Evolutionary conservation across 35 echinoderm and acorn worm species (phyloP), one percentile per base, ranked within the genome.

Genomic region (Ophioderma brevispina): DNA sequence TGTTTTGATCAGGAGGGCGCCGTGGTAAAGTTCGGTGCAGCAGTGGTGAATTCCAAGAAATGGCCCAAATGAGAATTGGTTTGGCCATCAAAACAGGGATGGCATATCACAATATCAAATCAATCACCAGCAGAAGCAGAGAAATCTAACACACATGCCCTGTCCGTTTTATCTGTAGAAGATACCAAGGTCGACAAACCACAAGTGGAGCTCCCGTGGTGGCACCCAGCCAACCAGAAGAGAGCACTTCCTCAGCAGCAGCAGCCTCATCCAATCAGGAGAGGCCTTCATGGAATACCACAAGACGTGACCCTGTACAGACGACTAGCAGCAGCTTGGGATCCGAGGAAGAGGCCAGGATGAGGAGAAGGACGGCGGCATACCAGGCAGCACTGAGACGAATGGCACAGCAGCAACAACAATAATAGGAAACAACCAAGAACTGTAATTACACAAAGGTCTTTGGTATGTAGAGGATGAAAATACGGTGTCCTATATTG

Each of bases 161-260:
- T 46, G 5, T 70, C 59, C 10, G n/a, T 56, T 84, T 39, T 55
- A 19, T 37, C 30, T 75, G 6, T 63, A 91, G 90, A 35, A 84
- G 82, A 91, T 91, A 86, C 33, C 90, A 91, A 91, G 82, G 76
- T 0, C 76, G 36, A 36, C 82, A 91, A 50, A 76, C 81, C 35
- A 13, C 76, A 32, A 28, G 18, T 31, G 25, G 21, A 8, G 36
- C 63, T 34, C 32, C 33, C 3, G 18, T 75, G 36, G 37, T 38
- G 42, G 37, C 76, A 50, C 33, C 78, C 87, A 81, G 36, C 87
- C 23, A 52, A 28, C 79, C 90, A 39, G 52, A 28, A 2, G 46
- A 52, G 35, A 43, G 31, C 31, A 32, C 59, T 17, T n/a, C 81
- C 28, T 8, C 10, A 25, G 59, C 59, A 84, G 31, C 50, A 35